Conservation (phyloP, 92 coral and sea anemone species). For the Bergia sp. region DNA sequence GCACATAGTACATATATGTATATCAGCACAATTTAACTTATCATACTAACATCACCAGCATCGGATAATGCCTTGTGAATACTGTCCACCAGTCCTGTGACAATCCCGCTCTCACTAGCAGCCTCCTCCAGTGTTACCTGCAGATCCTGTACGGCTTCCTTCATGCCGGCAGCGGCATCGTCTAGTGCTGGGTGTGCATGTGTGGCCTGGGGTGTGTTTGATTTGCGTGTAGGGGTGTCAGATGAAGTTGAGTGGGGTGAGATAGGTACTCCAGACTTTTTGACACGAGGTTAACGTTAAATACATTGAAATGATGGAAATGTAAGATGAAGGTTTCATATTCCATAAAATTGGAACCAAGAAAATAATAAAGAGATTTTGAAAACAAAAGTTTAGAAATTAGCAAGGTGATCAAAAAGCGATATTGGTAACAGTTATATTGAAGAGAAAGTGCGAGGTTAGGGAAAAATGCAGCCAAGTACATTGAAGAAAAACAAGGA, state of each 20-base stretch:
- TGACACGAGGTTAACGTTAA: neutral
- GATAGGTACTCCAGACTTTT: neutral
- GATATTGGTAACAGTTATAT: neutral
- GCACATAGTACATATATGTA: no score
- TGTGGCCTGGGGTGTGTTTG: slow-evolving; percentile 62
- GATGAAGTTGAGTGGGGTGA: slow-evolving; percentile 36
- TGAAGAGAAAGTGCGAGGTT: neutral
- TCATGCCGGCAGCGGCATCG: slow-evolving; percentile 91
- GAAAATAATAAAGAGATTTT: neutral
- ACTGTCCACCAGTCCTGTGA: slow-evolving; percentile 97
- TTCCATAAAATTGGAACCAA: neutral
- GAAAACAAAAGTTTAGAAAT: neutral
- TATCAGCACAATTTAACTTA: no score
- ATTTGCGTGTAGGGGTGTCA: slow-evolving; percentile 34
- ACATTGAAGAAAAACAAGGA: no score
- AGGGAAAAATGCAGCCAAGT: neutral
- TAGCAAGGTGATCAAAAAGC: neutral
- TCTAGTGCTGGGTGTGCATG: slow-evolving; percentile 88
- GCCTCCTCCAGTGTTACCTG: slow-evolving; percentile 85
- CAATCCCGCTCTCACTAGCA: slow-evolving; percentile 92
- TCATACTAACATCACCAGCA: slow-evolving; percentile 81
- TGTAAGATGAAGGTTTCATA: neutral
- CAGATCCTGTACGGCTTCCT: slow-evolving; percentile 89
- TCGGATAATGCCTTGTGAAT: slow-evolving; percentile 95
- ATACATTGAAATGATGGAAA: neutral